phyloP scores from a whole-genome alignment of 2,797 vertebrate species.

The Molothrus aeneus region DNA sequence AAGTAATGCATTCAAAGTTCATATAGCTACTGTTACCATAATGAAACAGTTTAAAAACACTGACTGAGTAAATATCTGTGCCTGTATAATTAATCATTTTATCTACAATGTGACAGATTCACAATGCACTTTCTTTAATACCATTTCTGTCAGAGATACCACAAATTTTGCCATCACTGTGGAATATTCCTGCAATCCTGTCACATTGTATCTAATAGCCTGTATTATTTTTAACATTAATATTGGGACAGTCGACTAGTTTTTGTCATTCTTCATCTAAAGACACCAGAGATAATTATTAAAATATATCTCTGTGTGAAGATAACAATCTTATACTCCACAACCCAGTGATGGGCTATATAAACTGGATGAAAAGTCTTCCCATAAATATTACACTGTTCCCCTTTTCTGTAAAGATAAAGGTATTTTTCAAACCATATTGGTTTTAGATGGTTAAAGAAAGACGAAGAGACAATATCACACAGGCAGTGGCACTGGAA shows the following conservation, averaged over 20 bases:
- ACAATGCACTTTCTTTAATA: not conserved
- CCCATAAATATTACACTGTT: not conserved
- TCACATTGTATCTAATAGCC: not conserved
- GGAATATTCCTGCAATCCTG: not conserved
- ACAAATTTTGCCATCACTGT: not conserved
- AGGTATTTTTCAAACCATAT: not conserved
- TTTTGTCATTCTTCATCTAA: slow-evolving; percentile 17
- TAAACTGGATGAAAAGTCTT: not conserved
- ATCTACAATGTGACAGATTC: not conserved
- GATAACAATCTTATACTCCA: slow-evolving; percentile 27
- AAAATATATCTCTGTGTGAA: not conserved
- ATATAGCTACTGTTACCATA: not conserved
- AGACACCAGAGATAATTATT: slow-evolving; percentile 12
- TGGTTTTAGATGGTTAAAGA: not conserved
- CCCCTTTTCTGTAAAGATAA: not conserved
- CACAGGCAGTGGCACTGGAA: not conserved
- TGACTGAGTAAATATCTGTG: not conserved
- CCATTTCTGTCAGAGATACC: slow-evolving; percentile 13
- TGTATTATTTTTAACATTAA: slow-evolving; percentile 3
- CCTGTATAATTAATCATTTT: slow-evolving; percentile 16
- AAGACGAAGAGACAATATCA: not conserved
- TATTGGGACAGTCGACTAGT: not conserved
- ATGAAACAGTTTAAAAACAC: not conserved
- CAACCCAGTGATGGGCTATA: not conserved
- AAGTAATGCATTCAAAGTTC: not conserved